Conservation (phyloP, 2,113 vertebrate genomes). For the Boulengeromyrus knoepffleri region DNA sequence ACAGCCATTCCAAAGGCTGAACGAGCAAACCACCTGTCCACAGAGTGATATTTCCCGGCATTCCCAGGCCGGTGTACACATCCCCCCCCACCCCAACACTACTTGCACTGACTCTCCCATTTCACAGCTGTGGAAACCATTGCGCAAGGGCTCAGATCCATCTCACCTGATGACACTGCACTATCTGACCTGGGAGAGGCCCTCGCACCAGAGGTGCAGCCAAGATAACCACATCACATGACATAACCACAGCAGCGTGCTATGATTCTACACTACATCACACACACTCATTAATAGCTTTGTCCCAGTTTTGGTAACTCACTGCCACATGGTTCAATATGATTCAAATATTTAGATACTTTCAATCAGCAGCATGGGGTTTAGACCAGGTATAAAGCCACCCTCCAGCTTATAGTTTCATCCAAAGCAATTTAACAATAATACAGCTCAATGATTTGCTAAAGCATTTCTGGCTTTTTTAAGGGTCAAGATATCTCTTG, state of each 20-base stretch:
- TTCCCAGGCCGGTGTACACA: not conserved
- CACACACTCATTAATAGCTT: not conserved
- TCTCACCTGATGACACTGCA: slow-evolving; percentile 13
- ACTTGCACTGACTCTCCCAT: slow-evolving; percentile 30
- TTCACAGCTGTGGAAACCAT: slow-evolving; percentile 52
- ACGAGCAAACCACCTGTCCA: slow-evolving; percentile 56
- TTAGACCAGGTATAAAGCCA: not conserved
- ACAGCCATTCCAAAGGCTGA: slow-evolving; percentile 36
- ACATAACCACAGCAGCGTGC: not conserved
- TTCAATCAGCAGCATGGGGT: not conserved
- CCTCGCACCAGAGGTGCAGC: slow-evolving; percentile 14
- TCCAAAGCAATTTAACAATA: not conserved
- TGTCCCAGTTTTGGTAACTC: not conserved
- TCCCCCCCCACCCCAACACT: not conserved
- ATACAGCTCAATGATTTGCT: not conserved
- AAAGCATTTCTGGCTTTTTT: not conserved
- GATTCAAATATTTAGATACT: not conserved
- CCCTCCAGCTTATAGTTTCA: not conserved
- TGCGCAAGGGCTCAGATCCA: slow-evolving; percentile 28
- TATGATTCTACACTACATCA: not conserved
- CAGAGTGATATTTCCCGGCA: not conserved
- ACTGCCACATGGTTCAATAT: not conserved
- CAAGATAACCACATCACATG: not conserved
- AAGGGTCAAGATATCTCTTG: not conserved
- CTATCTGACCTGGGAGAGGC: slow-evolving; percentile 26